These are phyloP conservation scores for Burhinus bistriatus DNA, from an alignment of 2,113 vertebrate genomes.

Conservation along the genomic window DNA sequence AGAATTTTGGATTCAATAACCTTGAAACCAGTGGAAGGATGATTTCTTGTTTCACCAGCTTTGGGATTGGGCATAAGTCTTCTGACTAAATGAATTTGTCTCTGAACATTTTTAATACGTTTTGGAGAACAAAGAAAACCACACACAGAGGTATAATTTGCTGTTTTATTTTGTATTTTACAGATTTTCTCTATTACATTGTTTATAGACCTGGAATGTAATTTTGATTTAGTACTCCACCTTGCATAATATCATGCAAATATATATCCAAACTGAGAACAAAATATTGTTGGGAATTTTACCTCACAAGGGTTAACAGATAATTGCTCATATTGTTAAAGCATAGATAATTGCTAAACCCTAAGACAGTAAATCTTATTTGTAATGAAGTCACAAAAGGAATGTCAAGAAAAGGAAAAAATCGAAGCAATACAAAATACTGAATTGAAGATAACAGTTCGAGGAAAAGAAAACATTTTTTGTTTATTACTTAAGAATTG, in stretches of 20 bases:
- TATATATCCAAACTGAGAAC: not conserved
- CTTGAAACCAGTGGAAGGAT: not conserved
- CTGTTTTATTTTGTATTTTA: not conserved
- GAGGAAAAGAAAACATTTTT: rapidly evolving
- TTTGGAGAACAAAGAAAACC: not conserved
- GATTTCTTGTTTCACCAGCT: not conserved
- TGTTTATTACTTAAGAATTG: not conserved
- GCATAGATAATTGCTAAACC: not conserved
- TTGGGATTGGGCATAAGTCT: not conserved
- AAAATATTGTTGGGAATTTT: not conserved
- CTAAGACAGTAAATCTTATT: not conserved
- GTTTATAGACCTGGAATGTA: not conserved
- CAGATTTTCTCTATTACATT: not conserved
- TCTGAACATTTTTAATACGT: not conserved
- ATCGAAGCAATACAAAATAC: not conserved
- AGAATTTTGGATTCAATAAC: not conserved
- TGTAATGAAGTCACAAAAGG: not conserved
- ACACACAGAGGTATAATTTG: not conserved
- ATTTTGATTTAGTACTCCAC: not conserved
- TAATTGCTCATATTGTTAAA: not conserved
- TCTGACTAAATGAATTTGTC: not conserved
- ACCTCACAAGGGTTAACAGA: not conserved
- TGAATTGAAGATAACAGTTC: not conserved
- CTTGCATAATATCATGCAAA: not conserved
- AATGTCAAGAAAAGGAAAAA: not conserved